Percentiles rank a stretch among this genome's conserved stretches.
Conservation (phyloP, 2,888 invertebrate genomes). For the Osmoderma eremita region DNA sequence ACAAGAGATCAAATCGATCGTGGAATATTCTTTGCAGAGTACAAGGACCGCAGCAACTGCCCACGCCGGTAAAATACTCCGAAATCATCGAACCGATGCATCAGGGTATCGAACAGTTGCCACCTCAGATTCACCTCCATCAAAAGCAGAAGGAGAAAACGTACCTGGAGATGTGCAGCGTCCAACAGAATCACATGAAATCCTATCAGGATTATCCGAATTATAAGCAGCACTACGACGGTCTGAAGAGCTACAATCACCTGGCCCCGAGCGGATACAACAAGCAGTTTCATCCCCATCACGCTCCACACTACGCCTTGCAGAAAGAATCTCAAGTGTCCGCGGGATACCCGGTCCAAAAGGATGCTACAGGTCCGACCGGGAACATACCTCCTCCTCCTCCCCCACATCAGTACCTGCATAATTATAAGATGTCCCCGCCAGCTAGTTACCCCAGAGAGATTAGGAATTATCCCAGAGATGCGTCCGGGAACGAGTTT, state of each 20-base stretch:
- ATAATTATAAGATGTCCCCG: constrained; percentile 48
- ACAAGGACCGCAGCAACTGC: constrained; percentile 47
- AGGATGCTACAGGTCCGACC: constrained; percentile 1
- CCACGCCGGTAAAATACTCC: constrained; percentile 59
- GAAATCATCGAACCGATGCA: constrained; percentile 55
- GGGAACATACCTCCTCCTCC: background rate
- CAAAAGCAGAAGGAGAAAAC: constrained; percentile 59
- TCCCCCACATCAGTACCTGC: constrained; percentile 39
- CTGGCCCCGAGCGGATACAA: constrained; percentile 48
- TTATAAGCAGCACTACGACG: constrained; percentile 34
- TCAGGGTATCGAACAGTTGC: constrained; percentile 50
- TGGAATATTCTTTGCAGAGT: constrained; percentile 36
- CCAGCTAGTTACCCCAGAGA: constrained; percentile 46
- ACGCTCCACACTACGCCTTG: constrained; percentile 47
- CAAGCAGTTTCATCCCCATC: constrained; percentile 52
- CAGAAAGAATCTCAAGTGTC: constrained; percentile 54
- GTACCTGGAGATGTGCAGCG: constrained; percentile 58
- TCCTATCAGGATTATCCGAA: constrained; percentile 27
- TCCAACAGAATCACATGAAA: constrained; percentile 54
- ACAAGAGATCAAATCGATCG: too few species aligned
- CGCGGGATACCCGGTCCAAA: constrained; percentile 22
- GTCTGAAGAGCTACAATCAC: constrained; percentile 41
- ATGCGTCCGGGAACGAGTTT: constrained; percentile 53
- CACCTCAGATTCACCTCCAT: constrained; percentile 51
- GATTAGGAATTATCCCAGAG: constrained; percentile 43